Conservation (phyloP, 2,113 vertebrate genomes). For the Lophius piscatorius region DNA sequence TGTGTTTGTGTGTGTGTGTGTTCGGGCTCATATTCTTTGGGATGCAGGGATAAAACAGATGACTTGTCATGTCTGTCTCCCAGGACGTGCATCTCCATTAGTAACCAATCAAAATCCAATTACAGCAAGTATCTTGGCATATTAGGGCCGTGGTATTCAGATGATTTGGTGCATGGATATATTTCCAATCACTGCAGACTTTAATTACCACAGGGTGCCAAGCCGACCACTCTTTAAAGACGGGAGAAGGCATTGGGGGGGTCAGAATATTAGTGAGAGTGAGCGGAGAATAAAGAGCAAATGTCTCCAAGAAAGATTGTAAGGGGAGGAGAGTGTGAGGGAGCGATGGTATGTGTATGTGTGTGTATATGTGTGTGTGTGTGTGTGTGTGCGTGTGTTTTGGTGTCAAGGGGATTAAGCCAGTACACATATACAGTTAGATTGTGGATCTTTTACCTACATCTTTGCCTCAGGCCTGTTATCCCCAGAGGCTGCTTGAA, state of each 20-base stretch:
- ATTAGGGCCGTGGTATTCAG: constrained; percentile 79
- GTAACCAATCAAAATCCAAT: constrained; percentile 84
- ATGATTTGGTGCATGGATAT: constrained; percentile 75
- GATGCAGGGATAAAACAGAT: constrained; percentile 66
- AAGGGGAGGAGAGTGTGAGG: constrained; percentile 1
- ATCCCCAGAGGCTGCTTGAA: constrained; percentile 35
- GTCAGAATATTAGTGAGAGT: constrained; percentile 21
- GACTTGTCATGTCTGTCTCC: constrained; percentile 75
- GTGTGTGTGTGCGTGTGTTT: constrained; percentile 2
- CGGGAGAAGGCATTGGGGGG: not conserved
- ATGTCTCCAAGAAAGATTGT: constrained; percentile 6
- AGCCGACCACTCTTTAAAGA: constrained; percentile 48
- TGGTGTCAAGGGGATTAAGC: constrained; percentile 8
- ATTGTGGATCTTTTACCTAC: constrained; percentile 36
- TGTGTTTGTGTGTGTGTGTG: not conserved
- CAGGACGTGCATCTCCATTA: constrained; percentile 82
- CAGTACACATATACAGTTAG: constrained; percentile 14
- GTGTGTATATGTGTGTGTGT: constrained; percentile 4
- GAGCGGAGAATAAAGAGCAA: not conserved
- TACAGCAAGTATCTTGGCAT: constrained; percentile 77
- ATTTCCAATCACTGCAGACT: constrained; percentile 79
- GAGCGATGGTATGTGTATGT: constrained; percentile 5
- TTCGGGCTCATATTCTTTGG: not conserved
- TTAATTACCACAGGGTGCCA: constrained; percentile 74
- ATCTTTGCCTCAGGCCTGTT: constrained; percentile 39